These are phyloP conservation scores for Strigamia transsilvanica DNA, from an alignment of 2,888 invertebrate species.

Conservation along the genomic window DNA sequence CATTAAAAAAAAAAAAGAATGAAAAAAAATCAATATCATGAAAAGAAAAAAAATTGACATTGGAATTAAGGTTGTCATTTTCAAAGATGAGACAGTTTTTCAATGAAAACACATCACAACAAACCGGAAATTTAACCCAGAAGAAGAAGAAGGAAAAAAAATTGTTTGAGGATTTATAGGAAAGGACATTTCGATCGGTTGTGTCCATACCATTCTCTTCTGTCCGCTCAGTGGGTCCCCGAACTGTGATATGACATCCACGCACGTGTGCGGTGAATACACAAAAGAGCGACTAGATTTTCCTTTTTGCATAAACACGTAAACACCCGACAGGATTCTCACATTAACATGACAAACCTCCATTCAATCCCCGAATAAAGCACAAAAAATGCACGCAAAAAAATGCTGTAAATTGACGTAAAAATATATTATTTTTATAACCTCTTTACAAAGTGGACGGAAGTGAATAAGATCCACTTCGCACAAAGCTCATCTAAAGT, in stretches of 20 bases:
- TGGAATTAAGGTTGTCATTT: conserved; percentile 14
- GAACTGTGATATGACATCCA: conserved; percentile 39
- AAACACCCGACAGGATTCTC: conserved; percentile 39
- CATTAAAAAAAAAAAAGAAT: not conserved
- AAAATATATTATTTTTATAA: not conserved
- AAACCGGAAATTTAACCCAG: conserved; percentile 23
- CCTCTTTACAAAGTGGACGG: not conserved
- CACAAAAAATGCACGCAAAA: not conserved
- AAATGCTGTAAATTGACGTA: not conserved
- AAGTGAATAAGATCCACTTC: not conserved
- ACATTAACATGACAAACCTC: conserved; percentile 31
- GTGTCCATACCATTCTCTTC: conserved; percentile 30
- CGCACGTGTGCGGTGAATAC: conserved; percentile 34
- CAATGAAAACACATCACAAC: conserved; percentile 13
- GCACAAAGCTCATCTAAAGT: conserved; percentile 12
- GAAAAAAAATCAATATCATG: not conserved
- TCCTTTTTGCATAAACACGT: conserved; percentile 21
- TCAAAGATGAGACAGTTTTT: conserved; percentile 14
- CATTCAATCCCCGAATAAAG: not conserved
- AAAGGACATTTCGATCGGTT: conserved; percentile 40
- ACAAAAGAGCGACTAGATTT: conserved; percentile 36
- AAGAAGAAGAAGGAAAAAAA: not conserved
- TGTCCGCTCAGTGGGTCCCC: conserved; percentile 35
- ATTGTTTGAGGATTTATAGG: conserved; percentile 6
- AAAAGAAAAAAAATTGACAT: conserved; percentile 5